Conservation (phyloP, 30 jellyfish, hydroid and myxozoan genomes). For the Mastigias papua region DNA sequence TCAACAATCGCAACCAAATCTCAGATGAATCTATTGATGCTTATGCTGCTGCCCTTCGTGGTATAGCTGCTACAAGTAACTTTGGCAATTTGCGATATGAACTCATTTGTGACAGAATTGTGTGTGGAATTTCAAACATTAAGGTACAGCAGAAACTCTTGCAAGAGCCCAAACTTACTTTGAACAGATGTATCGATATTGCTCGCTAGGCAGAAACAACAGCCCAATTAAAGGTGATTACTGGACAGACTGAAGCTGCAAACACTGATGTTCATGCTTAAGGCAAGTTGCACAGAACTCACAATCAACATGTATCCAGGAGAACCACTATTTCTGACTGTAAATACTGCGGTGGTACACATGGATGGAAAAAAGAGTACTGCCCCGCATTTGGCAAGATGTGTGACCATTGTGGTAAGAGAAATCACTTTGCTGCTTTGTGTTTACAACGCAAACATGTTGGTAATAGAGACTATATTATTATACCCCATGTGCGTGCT, state of each 20-base stretch:
- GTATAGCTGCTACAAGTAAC: conserved; percentile 15
- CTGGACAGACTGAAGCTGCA: conserved; percentile 20
- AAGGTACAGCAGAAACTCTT: no score
- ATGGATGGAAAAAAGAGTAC: no score
- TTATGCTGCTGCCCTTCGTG: conserved; percentile 16
- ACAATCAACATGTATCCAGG: conserved; percentile 12
- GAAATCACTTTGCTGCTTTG: no score
- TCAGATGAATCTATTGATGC: no score
- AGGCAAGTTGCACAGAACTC: conserved; percentile 3
- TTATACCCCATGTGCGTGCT: conserved; percentile 25
- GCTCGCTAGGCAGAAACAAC: conserved; percentile 40
- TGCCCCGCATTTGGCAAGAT: conserved; percentile 45
- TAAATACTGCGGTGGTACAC: no score
- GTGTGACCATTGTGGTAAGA: conserved; percentile 34
- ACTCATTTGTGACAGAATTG: no score
- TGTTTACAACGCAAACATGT: neutral
- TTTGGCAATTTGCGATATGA: conserved; percentile 57
- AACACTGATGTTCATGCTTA: conserved; percentile 1
- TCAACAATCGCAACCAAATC: conserved; percentile 26
- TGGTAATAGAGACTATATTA: conserved; percentile 8
- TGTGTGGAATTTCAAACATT: no score
- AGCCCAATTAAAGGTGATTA: conserved; percentile 39
- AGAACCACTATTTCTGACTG: conserved; percentile 8
- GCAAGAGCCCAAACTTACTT: conserved; percentile 23
- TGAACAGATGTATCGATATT: conserved; percentile 14